Evolutionary conservation across 2,113 vertebrate genomes (phyloP).

Genomic region (Notarius quadriscutis): DNA sequence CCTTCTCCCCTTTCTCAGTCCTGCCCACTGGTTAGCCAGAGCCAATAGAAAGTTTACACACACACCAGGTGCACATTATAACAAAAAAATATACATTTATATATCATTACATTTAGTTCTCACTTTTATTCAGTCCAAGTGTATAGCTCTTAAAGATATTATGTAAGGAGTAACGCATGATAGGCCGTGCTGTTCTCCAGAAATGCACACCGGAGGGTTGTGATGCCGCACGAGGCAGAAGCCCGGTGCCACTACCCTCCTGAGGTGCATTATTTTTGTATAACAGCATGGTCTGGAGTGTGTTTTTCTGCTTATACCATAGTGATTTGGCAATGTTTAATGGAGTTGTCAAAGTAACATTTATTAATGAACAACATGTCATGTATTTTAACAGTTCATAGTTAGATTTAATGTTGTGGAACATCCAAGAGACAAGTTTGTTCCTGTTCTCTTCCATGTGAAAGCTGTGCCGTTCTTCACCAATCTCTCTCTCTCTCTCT

Average conservation of each 20-base stretch:
- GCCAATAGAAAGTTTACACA: constrained; percentile 14
- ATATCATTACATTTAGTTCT: neutral
- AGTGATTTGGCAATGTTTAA: neutral
- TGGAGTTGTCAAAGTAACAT: neutral
- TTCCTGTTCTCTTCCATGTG: neutral
- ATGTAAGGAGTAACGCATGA: neutral
- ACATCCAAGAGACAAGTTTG: neutral
- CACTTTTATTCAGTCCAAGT: neutral
- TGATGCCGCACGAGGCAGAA: neutral
- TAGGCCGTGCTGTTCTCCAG: neutral
- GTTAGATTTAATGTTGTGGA: neutral
- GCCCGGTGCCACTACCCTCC: neutral
- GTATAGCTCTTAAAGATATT: neutral
- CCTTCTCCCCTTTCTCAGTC: constrained; percentile 46
- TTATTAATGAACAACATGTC: neutral
- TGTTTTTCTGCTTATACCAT: neutral
- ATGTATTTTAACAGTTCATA: neutral
- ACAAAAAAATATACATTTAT: neutral
- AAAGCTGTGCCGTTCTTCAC: neutral
- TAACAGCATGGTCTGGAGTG: neutral
- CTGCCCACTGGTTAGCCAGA: neutral
- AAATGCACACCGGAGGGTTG: neutral
- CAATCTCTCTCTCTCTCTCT: neutral
- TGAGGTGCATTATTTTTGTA: neutral
- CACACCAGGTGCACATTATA: neutral